These are phyloP conservation scores for Meles meles DNA, from an alignment of 2,113 vertebrate genomes.

Conservation along the genomic window DNA sequence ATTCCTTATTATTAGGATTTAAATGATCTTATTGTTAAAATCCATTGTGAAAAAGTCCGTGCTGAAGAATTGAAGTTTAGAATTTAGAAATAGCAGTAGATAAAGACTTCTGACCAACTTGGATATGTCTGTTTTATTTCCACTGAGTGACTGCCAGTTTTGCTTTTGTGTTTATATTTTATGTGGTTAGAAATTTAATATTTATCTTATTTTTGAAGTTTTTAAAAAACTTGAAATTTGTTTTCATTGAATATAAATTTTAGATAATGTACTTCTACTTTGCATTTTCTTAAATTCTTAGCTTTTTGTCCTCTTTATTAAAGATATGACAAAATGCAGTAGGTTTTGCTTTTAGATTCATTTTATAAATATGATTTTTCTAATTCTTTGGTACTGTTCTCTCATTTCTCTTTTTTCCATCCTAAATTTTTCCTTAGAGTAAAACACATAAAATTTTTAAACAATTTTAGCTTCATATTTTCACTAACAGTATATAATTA, in stretches of 20 bases:
- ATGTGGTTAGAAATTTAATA: constrained; percentile 14
- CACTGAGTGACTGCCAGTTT: not conserved
- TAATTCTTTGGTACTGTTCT: not conserved
- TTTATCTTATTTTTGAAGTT: not conserved
- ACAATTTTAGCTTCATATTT: not conserved
- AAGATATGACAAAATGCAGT: not conserved
- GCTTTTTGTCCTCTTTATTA: not conserved
- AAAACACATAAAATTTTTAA: not conserved
- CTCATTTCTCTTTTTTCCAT: not conserved
- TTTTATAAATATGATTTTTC: not conserved
- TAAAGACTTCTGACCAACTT: not conserved
- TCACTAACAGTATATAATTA: not conserved
- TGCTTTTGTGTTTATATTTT: constrained; percentile 16
- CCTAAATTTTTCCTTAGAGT: constrained; percentile 16
- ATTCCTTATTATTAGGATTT: not conserved
- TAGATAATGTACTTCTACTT: not conserved
- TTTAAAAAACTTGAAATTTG: not conserved
- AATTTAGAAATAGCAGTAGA: not conserved
- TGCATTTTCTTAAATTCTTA: not conserved
- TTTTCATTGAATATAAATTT: constrained; percentile 19
- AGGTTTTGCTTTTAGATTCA: constrained; percentile 3
- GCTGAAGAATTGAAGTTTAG: not conserved
- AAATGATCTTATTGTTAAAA: not conserved
- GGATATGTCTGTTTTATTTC: constrained; percentile 1
- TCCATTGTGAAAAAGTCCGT: not conserved